Base-by-base conservation (phyloP, 2,113 vertebrate species). In the Alouatta palliata region DNA sequence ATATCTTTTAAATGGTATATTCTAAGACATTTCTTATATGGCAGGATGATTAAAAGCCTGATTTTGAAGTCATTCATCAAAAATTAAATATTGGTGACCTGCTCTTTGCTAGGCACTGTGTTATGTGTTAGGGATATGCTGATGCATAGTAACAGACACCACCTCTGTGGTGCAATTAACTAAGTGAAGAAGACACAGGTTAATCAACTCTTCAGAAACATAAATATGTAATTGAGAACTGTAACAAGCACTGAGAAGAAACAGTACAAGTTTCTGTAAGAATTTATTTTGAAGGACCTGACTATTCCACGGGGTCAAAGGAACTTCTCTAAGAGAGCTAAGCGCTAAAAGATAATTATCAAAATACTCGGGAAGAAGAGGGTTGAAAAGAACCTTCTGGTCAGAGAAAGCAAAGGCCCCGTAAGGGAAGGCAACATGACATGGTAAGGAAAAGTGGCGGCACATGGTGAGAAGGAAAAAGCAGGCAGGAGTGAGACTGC, bases 321-420 rank as follows among this genome's bases (percentile, higher is more conserved):
- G 66, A 32, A 81, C 40, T 88, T 96, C 64, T 82, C 81, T 80
- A 77, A 52, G 45, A 94, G 1, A 66, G 6, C 49, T 77, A 56
- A 68, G 66, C 88, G 73, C 37, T 85, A 43, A 95, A 76, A 47
- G 64, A 40, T 64, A 81, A 90, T 30, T 87, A 85, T 27, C 70
- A 71, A 84, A 35, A 87, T 96, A 95, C 87, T 92, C 40, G 84
- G 64, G 35, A 43, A 82, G 14, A 56, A 73, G 37, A 43, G 32
- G 43, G 25, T 52, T 87, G 86, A 90, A 94, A 94, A 93, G 66
- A 88, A 70, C 30, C 83, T 84, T 86, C 47, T 14, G 64, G 25
- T 81, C 35, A 71, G 71, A 89, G 92, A 86, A 12, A 87, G 47
- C 23, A 71, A 90, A 52, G 64, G 37, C 43, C 89, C 17, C 20